phyloP scores from a whole-genome alignment of 1,140 invertebrate genomes.

The Bombus waltoni region DNA sequence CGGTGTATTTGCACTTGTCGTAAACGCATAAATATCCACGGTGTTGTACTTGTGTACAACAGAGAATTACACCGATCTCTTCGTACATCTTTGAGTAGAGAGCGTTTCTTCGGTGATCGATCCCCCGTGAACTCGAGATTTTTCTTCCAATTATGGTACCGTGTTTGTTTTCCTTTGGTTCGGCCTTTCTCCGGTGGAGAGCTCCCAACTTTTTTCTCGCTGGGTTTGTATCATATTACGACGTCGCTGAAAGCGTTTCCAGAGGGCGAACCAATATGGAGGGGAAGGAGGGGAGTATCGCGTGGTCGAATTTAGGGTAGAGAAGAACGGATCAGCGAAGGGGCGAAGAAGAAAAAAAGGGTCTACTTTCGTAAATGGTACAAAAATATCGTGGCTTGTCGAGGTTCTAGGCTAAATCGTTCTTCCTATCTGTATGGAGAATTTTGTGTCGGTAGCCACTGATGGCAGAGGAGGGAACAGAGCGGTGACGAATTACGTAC shows the following conservation, averaged over 20 bases:
- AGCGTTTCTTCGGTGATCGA: not conserved
- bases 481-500: slow-evolving; percentile 35
- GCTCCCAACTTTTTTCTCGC: not conserved
- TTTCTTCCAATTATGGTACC: slow-evolving; percentile 25
- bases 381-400: slow-evolving; percentile 30
- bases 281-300: slow-evolving; percentile 19
- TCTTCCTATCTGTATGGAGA: slow-evolving; percentile 13
- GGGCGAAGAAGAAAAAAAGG: not conserved
- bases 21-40: too few species aligned
- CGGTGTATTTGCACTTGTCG: too few species aligned
- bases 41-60: too few species aligned
- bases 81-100: not conserved
- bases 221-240: slow-evolving; percentile 46
- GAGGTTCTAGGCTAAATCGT: slow-evolving; percentile 30
- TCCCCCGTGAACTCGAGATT: not conserved
- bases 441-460: not conserved
- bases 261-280: slow-evolving; percentile 15
- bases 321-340: not conserved
- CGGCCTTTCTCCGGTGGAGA: not conserved
- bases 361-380: slow-evolving; percentile 38
- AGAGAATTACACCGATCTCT: too few species aligned
- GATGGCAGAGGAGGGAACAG: not conserved
- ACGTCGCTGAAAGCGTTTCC: slow-evolving; percentile 25
- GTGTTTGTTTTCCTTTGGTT: slow-evolving; percentile 16
- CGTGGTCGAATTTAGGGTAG: slow-evolving; percentile 14